phyloP scores from a whole-genome alignment of 2,888 invertebrate genomes.

The Serripes groenlandicus region DNA sequence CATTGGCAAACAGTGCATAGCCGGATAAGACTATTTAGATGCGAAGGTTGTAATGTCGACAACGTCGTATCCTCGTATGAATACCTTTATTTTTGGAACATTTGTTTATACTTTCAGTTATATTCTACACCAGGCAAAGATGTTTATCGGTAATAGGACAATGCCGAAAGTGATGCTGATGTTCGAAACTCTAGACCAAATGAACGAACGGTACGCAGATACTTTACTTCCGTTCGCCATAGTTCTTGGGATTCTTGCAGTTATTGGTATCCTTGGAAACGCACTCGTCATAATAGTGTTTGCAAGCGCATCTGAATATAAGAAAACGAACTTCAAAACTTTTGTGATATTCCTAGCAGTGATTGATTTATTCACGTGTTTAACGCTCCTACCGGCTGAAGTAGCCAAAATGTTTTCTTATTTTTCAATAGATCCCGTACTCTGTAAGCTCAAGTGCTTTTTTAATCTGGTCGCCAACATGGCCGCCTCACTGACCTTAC shows the following conservation, averaged over 20 bases:
- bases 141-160: no score
- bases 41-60: no score
- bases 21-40: no score
- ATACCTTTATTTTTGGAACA: no score
- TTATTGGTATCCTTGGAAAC: conserved; percentile 55
- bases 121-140: no score
- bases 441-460: conserved; percentile 63
- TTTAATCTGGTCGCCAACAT: conserved; percentile 49
- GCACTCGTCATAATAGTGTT: conserved; percentile 49
- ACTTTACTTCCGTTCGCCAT: conserved; percentile 49
- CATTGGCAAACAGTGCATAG: no score
- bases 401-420: conserved; percentile 46
- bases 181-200: conserved; percentile 42
- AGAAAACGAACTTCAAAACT: conserved; percentile 54
- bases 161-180: not conserved
- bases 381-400: conserved; percentile 52
- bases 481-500: conserved; percentile 37
- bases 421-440: conserved; percentile 28
- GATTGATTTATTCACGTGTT: conserved; percentile 54
- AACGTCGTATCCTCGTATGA: no score
- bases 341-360: conserved; percentile 54
- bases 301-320: conserved; percentile 46
- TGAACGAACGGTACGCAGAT: conserved; percentile 51
- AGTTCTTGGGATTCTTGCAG: conserved; percentile 38
- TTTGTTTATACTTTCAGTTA: no score